These are phyloP conservation scores for Spodoptera litura DNA, from an alignment of 1,140 invertebrate genomes.

Conservation along the genomic window DNA sequence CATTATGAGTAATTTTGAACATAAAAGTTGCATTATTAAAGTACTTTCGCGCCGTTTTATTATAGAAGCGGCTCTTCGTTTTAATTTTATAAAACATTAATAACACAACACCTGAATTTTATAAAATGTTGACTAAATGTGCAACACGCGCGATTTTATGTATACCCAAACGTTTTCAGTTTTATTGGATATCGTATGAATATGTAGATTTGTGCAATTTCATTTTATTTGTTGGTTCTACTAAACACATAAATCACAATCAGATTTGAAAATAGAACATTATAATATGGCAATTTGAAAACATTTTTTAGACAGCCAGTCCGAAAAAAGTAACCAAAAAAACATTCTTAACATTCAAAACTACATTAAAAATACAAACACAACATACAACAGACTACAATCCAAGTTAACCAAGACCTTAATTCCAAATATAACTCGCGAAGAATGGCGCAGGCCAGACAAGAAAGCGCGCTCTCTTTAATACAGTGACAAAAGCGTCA, in stretches of 20 bases:
- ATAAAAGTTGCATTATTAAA: conserved; percentile 74
- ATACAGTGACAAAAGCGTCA: conserved; percentile 84
- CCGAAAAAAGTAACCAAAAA: too few species aligned
- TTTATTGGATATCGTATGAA: conserved; percentile 21
- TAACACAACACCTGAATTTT: conserved; percentile 1
- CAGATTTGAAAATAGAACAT: too few species aligned
- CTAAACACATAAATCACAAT: too few species aligned
- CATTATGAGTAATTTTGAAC: conserved; percentile 46
- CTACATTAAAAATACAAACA: conserved; percentile 5
- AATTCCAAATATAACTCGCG: conserved; percentile 77
- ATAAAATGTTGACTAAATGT: conserved; percentile 21
- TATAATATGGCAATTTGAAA: too few species aligned
- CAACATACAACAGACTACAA: conserved; percentile 19
- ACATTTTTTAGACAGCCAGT: too few species aligned
- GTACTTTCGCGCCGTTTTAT: conserved; percentile 64
- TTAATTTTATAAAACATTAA: conserved; percentile 14
- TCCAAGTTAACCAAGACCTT: conserved; percentile 62
- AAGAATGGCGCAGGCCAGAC: conserved; percentile 57
- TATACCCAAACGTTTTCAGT: conserved; percentile 1
- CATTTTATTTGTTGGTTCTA: conserved; percentile 8
- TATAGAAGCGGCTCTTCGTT: conserved; percentile 24
- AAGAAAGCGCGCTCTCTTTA: conserved; percentile 83
- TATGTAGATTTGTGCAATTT: conserved; percentile 14
- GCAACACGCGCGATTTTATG: conserved; percentile 6
- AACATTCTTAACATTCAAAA: background rate